Conservation (phyloP, 2,113 vertebrate species). For the Ahaetulla prasina region DNA sequence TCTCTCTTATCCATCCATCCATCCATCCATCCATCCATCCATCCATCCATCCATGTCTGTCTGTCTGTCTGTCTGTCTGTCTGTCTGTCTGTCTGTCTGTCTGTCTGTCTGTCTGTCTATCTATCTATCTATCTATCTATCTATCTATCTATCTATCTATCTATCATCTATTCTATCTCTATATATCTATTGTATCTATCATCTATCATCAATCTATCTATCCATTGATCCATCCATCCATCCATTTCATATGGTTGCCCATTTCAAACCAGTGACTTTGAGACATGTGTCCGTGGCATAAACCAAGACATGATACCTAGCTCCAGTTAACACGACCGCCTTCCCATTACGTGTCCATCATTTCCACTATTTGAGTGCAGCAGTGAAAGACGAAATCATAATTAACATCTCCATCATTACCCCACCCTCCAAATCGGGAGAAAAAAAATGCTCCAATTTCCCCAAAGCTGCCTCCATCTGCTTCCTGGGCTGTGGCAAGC, state of each 20-base stretch:
- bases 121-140: too few relatives aligned
- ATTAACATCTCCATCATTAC: neutral
- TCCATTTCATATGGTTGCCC: neutral
- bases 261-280: neutral
- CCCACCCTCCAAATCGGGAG: neutral
- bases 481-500: constrained; percentile 13
- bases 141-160: too few relatives aligned
- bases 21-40: too few relatives aligned
- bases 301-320: neutral
- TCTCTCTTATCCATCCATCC: too few relatives aligned
- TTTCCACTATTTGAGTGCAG: neutral
- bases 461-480: constrained; percentile 48
- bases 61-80: too few relatives aligned
- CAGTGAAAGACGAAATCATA: neutral
- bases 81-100: too few relatives aligned
- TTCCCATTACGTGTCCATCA: neutral
- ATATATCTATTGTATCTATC: too few relatives aligned
- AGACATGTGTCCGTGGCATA: neutral
- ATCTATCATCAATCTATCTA: too few relatives aligned
- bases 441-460: neutral
- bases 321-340: neutral
- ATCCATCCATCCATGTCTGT: too few relatives aligned
- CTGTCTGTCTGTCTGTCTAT: too few relatives aligned
- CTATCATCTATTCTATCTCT: too few relatives aligned
- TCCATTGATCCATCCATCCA: neutral